Evolutionary conservation across 2,113 vertebrate genomes (phyloP).

Genomic region (Grallaria varia): DNA sequence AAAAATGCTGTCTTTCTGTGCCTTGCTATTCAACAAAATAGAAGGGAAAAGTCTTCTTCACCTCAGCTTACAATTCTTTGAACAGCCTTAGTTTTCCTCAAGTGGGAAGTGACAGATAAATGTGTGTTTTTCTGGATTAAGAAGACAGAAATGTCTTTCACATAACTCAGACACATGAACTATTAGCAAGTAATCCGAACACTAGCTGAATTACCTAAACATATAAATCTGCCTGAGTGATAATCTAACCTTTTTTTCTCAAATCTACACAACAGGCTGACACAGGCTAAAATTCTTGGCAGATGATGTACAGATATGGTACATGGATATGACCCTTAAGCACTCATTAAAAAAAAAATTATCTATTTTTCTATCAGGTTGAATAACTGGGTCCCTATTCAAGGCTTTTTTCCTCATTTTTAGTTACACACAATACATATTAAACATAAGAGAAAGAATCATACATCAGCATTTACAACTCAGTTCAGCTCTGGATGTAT

Average conservation of each 20-base stretch:
- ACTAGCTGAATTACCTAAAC: neutral
- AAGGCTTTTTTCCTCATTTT: neutral
- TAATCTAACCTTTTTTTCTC: neutral
- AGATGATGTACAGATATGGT: rapidly evolving
- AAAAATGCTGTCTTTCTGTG: neutral
- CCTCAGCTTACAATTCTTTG: neutral
- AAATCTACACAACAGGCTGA: neutral
- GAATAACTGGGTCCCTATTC: neutral
- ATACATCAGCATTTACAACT: neutral
- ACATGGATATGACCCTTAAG: neutral
- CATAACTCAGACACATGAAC: neutral
- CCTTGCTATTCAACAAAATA: neutral
- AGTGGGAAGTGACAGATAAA: neutral
- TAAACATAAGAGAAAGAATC: neutral
- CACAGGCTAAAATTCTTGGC: neutral
- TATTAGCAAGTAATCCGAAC: neutral
- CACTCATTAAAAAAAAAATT: neutral
- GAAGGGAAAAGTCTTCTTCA: neutral
- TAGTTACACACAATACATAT: neutral
- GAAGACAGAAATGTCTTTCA: neutral
- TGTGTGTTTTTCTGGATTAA: neutral
- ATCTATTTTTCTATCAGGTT: neutral
- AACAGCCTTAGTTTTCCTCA: neutral
- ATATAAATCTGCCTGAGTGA: neutral
- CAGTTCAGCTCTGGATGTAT: neutral